Base-by-base conservation (phyloP, 2,797 vertebrate genomes). In the Falco naumanni region DNA sequence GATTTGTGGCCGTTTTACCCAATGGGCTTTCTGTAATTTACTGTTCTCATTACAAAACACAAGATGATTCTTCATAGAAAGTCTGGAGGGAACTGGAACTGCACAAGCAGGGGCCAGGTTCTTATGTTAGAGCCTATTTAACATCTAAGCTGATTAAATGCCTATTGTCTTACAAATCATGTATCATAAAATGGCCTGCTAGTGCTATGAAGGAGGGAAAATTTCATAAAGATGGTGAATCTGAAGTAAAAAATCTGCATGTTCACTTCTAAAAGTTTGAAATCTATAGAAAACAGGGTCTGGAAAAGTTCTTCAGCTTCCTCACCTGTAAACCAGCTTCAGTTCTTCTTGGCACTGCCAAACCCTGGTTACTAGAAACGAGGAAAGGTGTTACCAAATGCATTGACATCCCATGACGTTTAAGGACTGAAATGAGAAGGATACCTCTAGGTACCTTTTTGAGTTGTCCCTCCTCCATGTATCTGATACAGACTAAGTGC, bases 131-230 rank as follows among this genome's bases (percentile, higher is more conserved):
- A 90, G 33, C 28, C 72, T 84, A 56, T 87, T 95, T 92, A 91
- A 89, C 57, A 43, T 51, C 54, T 94, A 92, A 91, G 76, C 65
- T 92, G 84, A 95, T 96, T 91, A 94, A 89, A 93, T 31, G 28
- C 18, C 65, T 87, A 47, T 65, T 76, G 87, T 72, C 76, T 87
- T 93, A 69, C 57, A 87, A 93, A 90, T 87, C 64, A 59, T 1
- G 0, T 69, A 89, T 71, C 84, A 41, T 41, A 71, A 86, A 78
- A 81, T 39, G 20, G 6, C 33, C 48, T 66, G 56, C n/a, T 45
- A 39, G 31, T 6, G 3, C 57, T 89, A 5, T 9, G 37, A 82
- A 79, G 71, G 54, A 70, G 53, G 31, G 50, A 57, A 88, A 68
- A 65, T 26, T 80, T 80, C 31, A 12, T 68, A 53, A 53, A 10